These are phyloP conservation scores for Drosophila bocki DNA, from an alignment of 1,140 invertebrate genomes.

Conservation along the genomic window DNA sequence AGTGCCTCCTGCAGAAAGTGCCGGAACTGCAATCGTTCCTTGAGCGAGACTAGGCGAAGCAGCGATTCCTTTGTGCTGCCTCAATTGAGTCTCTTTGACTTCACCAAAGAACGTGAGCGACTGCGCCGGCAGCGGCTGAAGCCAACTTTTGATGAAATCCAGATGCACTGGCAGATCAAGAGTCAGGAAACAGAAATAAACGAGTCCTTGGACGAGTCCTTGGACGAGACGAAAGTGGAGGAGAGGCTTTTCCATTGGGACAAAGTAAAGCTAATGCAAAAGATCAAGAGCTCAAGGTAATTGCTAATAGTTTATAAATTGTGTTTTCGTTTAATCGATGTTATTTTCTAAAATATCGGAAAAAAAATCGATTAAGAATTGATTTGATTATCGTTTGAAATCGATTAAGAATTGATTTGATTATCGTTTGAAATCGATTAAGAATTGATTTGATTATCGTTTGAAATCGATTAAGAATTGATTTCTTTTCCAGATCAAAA, in stretches of 20 bases:
- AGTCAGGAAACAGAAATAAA: slow-evolving; percentile 4
- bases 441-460: no score
- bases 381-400: no score
- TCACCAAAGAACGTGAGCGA: slow-evolving; percentile 13
- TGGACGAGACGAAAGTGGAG: slow-evolving; percentile 6
- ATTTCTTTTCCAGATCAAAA: no score
- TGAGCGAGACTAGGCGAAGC: slow-evolving; percentile 20
- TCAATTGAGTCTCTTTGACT: not conserved
- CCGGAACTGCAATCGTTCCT: slow-evolving; percentile 45
- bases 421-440: no score
- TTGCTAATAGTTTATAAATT: not conserved
- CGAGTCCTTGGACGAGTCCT: slow-evolving; percentile 1
- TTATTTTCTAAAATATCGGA: no score
- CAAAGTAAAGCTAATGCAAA: not conserved
- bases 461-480: no score
- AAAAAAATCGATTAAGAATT: no score
- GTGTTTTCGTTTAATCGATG: no score
- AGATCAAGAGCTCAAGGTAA: slow-evolving; percentile 3
- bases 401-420: no score
- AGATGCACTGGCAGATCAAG: slow-evolving; percentile 42
- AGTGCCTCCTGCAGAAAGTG: slow-evolving; percentile 46
- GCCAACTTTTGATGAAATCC: slow-evolving; percentile 39
- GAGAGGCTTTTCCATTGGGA: slow-evolving; percentile 11
- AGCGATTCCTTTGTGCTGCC: slow-evolving; percentile 47
- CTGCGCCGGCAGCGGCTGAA: slow-evolving; percentile 30